Evolutionary conservation across 2,113 vertebrate species (phyloP).

Genomic region (Gymnobelideus leadbeateri): DNA sequence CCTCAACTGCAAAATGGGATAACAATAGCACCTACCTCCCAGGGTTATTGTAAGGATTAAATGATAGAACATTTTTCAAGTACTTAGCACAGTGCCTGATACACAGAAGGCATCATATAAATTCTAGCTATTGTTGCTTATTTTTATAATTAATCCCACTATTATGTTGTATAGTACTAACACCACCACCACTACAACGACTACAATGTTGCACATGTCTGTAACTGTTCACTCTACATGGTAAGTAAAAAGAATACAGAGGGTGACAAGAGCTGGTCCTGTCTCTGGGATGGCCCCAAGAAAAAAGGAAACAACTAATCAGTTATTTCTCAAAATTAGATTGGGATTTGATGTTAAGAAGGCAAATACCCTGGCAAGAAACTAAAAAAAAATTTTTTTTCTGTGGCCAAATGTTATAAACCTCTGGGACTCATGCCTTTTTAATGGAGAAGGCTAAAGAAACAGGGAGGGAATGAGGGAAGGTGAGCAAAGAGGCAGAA

Average conservation of each 20-base stretch:
- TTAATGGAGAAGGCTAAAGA: background rate
- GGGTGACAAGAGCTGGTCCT: background rate
- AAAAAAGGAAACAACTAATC: background rate
- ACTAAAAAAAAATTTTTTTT: background rate
- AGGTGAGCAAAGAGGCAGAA: background rate
- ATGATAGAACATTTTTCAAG: background rate
- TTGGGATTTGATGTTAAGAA: background rate
- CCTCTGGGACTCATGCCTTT: background rate
- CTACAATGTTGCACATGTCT: background rate
- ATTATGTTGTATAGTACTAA: background rate
- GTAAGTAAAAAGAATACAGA: background rate
- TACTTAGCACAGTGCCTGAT: background rate
- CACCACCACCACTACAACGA: background rate
- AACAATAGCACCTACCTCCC: background rate
- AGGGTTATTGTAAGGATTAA: background rate
- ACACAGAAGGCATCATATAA: background rate
- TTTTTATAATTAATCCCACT: background rate
- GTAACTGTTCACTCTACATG: background rate
- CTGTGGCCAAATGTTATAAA: background rate
- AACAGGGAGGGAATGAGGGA: background rate
- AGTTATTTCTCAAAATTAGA: background rate
- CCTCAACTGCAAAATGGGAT: background rate
- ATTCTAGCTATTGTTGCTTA: background rate
- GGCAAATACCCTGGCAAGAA: background rate
- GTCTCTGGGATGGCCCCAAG: background rate